phyloP scores from a whole-genome alignment of 2,888 invertebrate genomes.

The Corbicula japonica region DNA sequence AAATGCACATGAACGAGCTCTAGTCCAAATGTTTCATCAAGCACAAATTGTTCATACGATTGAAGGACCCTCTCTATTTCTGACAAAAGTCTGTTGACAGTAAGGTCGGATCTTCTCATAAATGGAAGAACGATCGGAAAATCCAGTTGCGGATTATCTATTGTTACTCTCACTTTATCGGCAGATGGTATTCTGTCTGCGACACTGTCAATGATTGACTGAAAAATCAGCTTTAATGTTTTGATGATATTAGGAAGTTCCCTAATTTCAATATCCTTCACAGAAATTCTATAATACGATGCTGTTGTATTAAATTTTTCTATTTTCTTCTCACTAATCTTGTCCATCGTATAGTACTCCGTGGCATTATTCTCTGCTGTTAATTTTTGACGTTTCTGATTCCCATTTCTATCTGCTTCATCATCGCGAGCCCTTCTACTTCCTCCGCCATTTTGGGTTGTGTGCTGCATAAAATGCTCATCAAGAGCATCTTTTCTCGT shows the following conservation, averaged over 20 bases:
- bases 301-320: too few relatives aligned
- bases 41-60: slow-evolving; percentile 53
- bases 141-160: slow-evolving; percentile 53
- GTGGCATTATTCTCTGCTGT: slow-evolving; percentile 24
- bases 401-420: too few relatives aligned
- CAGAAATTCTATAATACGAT: slow-evolving; percentile 26
- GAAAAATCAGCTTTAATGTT: slow-evolving; percentile 27
- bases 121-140: slow-evolving; percentile 51
- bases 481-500: slow-evolving; percentile 22
- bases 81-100: slow-evolving; percentile 48
- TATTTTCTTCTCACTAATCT: slow-evolving; percentile 21
- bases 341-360: slow-evolving; percentile 19
- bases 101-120: slow-evolving; percentile 35
- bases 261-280: slow-evolving; percentile 27
- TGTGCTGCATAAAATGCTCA: neutral
- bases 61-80: too few relatives aligned
- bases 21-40: slow-evolving; percentile 39
- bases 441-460: neutral
- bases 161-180: slow-evolving; percentile 55
- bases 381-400: too few relatives aligned
- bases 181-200: slow-evolving; percentile 6
- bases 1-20: slow-evolving; percentile 33
- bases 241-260: slow-evolving; percentile 23
- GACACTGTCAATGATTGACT: slow-evolving; percentile 32
- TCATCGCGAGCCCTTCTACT: too few relatives aligned